These are phyloP conservation scores for Esox masquinongy DNA, from an alignment of 2,797 vertebrate genomes.

Conservation along the genomic window DNA sequence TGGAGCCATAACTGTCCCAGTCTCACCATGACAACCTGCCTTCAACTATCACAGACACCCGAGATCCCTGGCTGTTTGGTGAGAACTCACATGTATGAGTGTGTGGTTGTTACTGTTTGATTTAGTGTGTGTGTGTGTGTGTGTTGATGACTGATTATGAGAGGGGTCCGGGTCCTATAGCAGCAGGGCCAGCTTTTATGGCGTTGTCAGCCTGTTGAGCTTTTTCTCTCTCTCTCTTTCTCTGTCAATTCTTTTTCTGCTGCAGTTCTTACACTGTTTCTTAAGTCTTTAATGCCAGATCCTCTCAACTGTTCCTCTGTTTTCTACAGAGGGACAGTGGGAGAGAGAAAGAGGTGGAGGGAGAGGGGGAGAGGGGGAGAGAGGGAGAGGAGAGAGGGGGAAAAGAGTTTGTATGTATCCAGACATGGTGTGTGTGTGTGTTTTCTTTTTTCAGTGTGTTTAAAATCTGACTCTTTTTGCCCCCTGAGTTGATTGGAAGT, in stretches of 20 bases:
- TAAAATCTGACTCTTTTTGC: slow-evolving; percentile 45
- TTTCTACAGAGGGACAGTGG: background rate
- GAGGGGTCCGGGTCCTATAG: slow-evolving; percentile 28
- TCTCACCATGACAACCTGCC: slow-evolving; percentile 58
- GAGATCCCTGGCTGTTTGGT: slow-evolving; percentile 59
- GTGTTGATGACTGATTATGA: slow-evolving; percentile 19
- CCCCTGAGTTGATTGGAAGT: slow-evolving; percentile 36
- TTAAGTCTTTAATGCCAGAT: slow-evolving; percentile 41
- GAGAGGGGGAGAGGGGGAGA: background rate
- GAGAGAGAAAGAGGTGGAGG: background rate
- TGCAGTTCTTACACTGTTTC: slow-evolving; percentile 39
- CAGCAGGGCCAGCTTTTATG: slow-evolving; percentile 26
- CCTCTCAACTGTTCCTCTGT: slow-evolving; percentile 32
- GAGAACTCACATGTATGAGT: slow-evolving; percentile 45
- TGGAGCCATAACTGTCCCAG: slow-evolving; percentile 8
- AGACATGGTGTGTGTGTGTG: too few relatives aligned
- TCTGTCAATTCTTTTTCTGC: slow-evolving; percentile 22
- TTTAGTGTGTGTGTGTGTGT: slow-evolving; percentile 5
- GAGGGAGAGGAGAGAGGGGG: background rate
- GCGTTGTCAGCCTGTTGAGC: slow-evolving; percentile 1
- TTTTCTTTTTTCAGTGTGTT: slow-evolving; percentile 50
- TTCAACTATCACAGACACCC: slow-evolving; percentile 39
- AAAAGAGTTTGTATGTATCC: background rate
- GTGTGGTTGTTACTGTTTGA: slow-evolving; percentile 2
- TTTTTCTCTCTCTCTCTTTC: slow-evolving; percentile 7